These are phyloP conservation scores for Augiades crinisus DNA, from an alignment of 2,888 invertebrate genomes.

Conservation along the genomic window DNA sequence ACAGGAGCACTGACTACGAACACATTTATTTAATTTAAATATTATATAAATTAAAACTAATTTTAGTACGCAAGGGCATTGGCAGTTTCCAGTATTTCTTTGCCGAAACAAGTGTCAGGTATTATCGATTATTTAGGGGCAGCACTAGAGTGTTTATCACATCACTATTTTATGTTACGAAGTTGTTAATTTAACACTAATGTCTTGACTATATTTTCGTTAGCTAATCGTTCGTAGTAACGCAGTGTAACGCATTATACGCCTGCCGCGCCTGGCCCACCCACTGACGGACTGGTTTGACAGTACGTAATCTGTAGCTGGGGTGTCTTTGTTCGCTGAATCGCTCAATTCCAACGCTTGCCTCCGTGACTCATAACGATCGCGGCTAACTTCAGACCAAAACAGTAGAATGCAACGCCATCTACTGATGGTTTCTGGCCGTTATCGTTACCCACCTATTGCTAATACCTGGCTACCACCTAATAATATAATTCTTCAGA, in stretches of 20 bases:
- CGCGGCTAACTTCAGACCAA: constrained; percentile 10
- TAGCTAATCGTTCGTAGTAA: constrained; percentile 17
- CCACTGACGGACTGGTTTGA: constrained; percentile 44
- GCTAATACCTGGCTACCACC: too few relatives aligned
- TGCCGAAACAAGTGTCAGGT: constrained; percentile 22
- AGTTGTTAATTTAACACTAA: constrained; percentile 23
- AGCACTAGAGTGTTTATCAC: constrained; percentile 45
- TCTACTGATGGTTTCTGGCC: not conserved
- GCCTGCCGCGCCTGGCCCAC: constrained; percentile 41
- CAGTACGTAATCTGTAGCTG: constrained; percentile 10
- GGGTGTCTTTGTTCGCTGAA: not conserved
- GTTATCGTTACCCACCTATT: too few relatives aligned
- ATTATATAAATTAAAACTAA: constrained; percentile 48
- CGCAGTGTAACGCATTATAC: constrained; percentile 13
- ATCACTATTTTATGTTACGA: constrained; percentile 50
- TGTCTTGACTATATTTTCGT: constrained; percentile 1
- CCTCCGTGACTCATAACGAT: constrained; percentile 16
- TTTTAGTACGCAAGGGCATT: constrained; percentile 50
- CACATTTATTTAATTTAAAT: constrained; percentile 49
- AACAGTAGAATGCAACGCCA: constrained; percentile 20
- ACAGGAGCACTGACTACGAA: constrained; percentile 45
- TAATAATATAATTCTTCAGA: too few relatives aligned
- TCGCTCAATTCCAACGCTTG: constrained; percentile 3
- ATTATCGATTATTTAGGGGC: constrained; percentile 26
- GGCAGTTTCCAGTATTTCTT: constrained; percentile 34